phyloP scores from a whole-genome alignment of 1,140 invertebrate species.

The Brachionus rubens region DNA sequence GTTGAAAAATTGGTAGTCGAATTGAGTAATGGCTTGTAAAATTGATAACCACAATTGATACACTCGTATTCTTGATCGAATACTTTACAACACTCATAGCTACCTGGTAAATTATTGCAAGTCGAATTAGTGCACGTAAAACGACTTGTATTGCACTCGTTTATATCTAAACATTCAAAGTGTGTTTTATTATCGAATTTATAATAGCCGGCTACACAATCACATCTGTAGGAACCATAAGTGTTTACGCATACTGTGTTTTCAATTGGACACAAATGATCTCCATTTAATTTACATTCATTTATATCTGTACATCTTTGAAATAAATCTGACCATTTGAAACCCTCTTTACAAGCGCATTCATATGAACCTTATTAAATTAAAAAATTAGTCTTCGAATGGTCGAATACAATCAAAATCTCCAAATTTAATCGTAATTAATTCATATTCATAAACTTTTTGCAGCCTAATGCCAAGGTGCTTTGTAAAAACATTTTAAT shows the following conservation, averaged over 20 bases:
- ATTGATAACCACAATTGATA: constrained; percentile 26
- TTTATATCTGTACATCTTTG: constrained; percentile 17
- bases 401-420: too few species aligned
- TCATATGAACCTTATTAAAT: not conserved
- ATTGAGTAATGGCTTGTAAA: not conserved
- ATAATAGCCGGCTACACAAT: not conserved
- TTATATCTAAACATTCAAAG: not conserved
- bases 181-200: not conserved
- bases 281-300: not conserved
- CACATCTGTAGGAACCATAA: not conserved
- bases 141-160: not conserved
- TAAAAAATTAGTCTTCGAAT: not conserved
- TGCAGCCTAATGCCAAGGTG: too few species aligned
- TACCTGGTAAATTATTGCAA: not conserved
- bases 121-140: not conserved
- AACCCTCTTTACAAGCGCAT: not conserved
- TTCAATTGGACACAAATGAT: not conserved
- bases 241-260: constrained; percentile 6
- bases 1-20: not conserved
- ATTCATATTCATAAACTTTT: too few species aligned
- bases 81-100: constrained; percentile 17
- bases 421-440: too few species aligned
- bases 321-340: not conserved
- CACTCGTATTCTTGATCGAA: not conserved
- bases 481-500: too few species aligned